These are phyloP conservation scores for Ectemnius continuus DNA, from an alignment of 2,888 invertebrate species.

Conservation along the genomic window DNA sequence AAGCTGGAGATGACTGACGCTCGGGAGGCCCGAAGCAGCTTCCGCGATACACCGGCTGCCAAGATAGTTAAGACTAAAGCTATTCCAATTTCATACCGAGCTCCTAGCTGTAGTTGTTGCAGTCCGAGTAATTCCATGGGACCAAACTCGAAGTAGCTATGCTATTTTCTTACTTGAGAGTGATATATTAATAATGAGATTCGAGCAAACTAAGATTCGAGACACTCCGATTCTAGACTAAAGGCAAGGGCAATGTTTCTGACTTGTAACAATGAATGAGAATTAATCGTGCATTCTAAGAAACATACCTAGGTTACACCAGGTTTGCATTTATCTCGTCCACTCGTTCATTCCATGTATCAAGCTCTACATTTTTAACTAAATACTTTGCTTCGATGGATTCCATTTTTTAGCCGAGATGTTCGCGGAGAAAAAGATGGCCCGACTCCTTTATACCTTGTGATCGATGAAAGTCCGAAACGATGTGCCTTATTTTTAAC, in stretches of 20 bases:
- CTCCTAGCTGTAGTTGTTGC: too few species aligned
- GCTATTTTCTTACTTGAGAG: too few species aligned
- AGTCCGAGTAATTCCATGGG: too few species aligned
- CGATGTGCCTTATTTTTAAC: constrained; percentile 57
- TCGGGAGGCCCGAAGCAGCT: neutral
- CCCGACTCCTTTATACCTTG: constrained; percentile 18
- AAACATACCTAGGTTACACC: neutral
- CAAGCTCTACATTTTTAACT: neutral
- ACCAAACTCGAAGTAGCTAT: too few species aligned
- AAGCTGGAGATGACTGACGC: neutral
- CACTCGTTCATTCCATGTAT: neutral
- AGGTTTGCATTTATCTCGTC: too few species aligned
- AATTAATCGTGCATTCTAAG: neutral
- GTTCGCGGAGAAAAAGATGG: neutral
- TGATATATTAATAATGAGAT: too few species aligned
- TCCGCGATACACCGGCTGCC: neutral
- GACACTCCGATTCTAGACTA: too few species aligned
- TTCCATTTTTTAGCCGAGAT: neutral
- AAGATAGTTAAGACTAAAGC: too few species aligned
- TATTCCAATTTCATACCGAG: too few species aligned
- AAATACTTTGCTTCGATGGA: neutral
- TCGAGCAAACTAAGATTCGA: too few species aligned
- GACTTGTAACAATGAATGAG: too few species aligned
- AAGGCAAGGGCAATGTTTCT: too few species aligned
- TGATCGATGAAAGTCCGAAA: constrained; percentile 34